Evolutionary conservation across 2,888 invertebrate genomes (phyloP).

Genomic region (Carterocephalus palaemon): DNA sequence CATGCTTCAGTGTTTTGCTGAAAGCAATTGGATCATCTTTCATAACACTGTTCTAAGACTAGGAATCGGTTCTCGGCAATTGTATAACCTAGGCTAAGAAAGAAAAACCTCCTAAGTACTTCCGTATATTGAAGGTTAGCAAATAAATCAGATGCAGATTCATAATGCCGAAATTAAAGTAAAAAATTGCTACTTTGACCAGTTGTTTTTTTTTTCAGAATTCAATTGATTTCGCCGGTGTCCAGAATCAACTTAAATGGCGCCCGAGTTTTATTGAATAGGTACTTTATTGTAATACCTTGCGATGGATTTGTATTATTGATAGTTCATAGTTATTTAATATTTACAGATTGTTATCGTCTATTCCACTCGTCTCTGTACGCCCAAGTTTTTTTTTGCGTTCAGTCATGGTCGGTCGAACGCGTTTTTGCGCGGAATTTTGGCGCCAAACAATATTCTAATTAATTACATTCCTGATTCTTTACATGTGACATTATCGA

Average conservation of each 20-base stretch:
- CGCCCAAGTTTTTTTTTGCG: conserved; percentile 51
- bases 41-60: too few species aligned
- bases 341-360: conserved; percentile 22
- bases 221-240: conserved; percentile 10
- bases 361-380: conserved; percentile 22
- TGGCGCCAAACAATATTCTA: conserved; percentile 54
- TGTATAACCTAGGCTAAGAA: too few species aligned
- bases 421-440: conserved; percentile 71
- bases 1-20: too few species aligned
- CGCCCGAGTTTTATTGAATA: conserved; percentile 11
- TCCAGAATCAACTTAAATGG: conserved; percentile 3
- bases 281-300: conserved; percentile 12
- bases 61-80: too few species aligned
- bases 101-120: too few species aligned
- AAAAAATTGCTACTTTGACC: conserved; percentile 3
- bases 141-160: conserved; percentile 17
- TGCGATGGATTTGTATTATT: conserved; percentile 22
- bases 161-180: conserved; percentile 12
- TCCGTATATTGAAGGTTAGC: conserved; percentile 14
- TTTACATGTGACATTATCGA: conserved; percentile 15
- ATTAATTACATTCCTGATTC: conserved; percentile 16
- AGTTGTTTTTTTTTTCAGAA: conserved; percentile 8
- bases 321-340: conserved; percentile 18
- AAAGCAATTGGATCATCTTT: too few species aligned
- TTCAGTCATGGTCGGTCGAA: conserved; percentile 68